Base-by-base conservation (phyloP, 2,113 vertebrate species). In the Atherinomorus stipes region DNA sequence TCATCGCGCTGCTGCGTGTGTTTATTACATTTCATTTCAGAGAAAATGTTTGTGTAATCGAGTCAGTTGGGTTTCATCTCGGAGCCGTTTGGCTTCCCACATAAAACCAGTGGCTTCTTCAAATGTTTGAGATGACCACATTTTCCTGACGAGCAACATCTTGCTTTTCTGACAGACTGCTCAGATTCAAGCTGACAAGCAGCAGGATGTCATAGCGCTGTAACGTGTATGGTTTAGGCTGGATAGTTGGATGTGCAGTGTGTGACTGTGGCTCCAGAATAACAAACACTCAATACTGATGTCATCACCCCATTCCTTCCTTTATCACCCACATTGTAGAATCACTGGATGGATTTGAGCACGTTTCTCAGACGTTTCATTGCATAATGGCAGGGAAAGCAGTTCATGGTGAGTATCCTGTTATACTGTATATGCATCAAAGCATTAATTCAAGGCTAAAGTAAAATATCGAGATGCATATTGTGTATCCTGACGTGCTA, bases 1-100 rank as follows among this genome's bases (percentile, higher is more conserved):
- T 47, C 42, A 50, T 59, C 45, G 54, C 53, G 52, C 25, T 51
- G 25, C 56, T 23, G 40, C 26, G 51, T 61, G 3, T 65, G 53
- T 40, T 76, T 16, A 49, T 64, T 25, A 11, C 11, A 49, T 60
- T 59, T 60, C n/a, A 47, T 52, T 25, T 47, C 10, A 71, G 42
- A 15, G 9, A 1, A 26, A 37, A 45, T 25, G 5, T 50, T 64
- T 58, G 19, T 7, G 37, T 18, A 66, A 21, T 26, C n/a, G 50
- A 50, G 50, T 66, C 64, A 26, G 8, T 54, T 66, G 25, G 50
- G 38, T 52, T 54, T 51, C 10, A 25, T 40, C 25, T 66, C 13
- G 50, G 37, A 26, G 31, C 34, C 25, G 34, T 52, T n/a, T 52
- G 22, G 51, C 49, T 22, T 40, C 31, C 28, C 0, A 22, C 31